Base-by-base conservation (phyloP, 2,888 invertebrate species). In the Graphium colonna region DNA sequence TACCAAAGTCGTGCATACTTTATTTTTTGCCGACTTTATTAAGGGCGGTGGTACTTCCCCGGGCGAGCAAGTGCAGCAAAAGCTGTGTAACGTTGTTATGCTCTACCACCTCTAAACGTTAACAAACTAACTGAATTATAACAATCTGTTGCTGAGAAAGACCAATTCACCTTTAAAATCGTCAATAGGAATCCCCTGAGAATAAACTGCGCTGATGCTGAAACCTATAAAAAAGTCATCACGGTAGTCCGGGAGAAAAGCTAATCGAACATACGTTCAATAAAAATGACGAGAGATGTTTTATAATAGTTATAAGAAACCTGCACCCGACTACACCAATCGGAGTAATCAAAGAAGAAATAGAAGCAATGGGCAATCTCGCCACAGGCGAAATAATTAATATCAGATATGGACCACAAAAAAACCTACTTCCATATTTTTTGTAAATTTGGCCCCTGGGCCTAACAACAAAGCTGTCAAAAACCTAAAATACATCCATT, bases 401-500 rank as follows among this genome's bases (percentile, higher is more conserved):
- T 48, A 49, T 51, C n/a, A 45, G 42, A 10, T 52, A 53, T 52
- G 62, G 63, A 10, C 58, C 61, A 9, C n/a, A 56, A 64, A 58
- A 52, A 53, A 51, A 44, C 59, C 59, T 4, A 56, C 57, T 4
- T 55, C 63, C 0, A 66, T 65, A 5, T 66, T 67, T 26, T 65
- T 68, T 44, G 64, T 62, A 0, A 62, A 61, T n/a, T n/a, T n/a
- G n/a, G 43, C 41, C 26, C 52, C 55, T 13, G 38, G 46, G 3
- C 39, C 38, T 0, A 57, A 61, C 17, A 68, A 63, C 17, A 21
- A 21, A 21, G 21, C 21, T 3, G 21, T 21, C 5, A 59, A 57
- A 43, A 28, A 13, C 0, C 1, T 39, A 9, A 39, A 39, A 39
- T 39, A 39, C 4, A 39, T 39, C 8, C 39, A 39, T 5, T 5